phyloP scores from a whole-genome alignment of 2,888 invertebrate species.

The Siphlonurus alternatus region DNA sequence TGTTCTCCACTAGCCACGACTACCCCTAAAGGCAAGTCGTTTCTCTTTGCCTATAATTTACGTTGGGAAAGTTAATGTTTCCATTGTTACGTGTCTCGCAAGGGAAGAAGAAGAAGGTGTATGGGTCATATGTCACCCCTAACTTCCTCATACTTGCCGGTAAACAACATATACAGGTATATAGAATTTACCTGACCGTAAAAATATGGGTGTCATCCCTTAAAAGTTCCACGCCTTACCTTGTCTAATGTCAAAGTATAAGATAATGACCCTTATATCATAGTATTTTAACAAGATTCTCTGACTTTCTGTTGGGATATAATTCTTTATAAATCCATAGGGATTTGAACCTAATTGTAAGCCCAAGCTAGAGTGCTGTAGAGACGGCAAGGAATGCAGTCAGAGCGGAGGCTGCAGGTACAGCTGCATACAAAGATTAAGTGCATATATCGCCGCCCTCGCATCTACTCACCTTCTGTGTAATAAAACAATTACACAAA shows the following conservation, averaged over 20 bases:
- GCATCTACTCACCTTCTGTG: too few relatives aligned
- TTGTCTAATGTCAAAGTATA: not conserved
- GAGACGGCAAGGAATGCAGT: not conserved
- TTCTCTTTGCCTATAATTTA: not conserved
- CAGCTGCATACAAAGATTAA: not conserved
- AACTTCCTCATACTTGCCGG: not conserved
- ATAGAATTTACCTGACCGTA: not conserved
- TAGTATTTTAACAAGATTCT: too few relatives aligned
- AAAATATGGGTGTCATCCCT: not conserved
- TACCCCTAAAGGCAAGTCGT: too few relatives aligned
- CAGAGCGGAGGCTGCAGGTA: not conserved
- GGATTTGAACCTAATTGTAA: not conserved
- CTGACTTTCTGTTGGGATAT: too few relatives aligned
- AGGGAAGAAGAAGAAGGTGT: too few relatives aligned
- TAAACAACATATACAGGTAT: not conserved
- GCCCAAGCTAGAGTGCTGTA: not conserved
- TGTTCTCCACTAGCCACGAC: too few relatives aligned
- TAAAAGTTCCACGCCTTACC: too few relatives aligned
- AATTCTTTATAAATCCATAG: too few relatives aligned
- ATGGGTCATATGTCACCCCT: not conserved
- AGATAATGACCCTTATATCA: not conserved
- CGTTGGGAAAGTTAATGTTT: not conserved
- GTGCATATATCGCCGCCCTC: too few relatives aligned
- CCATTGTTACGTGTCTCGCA: not conserved
- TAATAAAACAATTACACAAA: too few relatives aligned